Evolutionary conservation across 92 coral and sea anemone genomes (phyloP).

Genomic region (Paragorgia papillata): DNA sequence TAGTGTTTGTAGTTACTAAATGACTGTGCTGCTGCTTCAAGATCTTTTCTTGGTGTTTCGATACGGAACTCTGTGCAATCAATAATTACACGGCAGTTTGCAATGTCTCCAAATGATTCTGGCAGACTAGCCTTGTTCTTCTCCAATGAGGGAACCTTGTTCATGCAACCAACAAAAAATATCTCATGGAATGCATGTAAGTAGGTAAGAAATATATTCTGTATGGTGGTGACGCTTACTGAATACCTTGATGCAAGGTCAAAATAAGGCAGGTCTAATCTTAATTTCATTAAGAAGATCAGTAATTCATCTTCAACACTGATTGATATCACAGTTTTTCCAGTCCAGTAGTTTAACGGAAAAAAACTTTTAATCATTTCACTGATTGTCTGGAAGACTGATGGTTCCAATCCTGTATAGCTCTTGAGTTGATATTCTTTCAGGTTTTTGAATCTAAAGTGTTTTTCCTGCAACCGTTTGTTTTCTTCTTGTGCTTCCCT

Average conservation of each 20-base stretch:
- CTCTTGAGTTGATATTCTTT: conserved; percentile 2
- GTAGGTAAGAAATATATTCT: conserved; percentile 19
- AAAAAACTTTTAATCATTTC: conserved; percentile 19
- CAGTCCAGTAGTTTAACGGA: conserved; percentile 48
- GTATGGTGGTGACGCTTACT: conserved; percentile 58
- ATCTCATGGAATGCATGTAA: conserved; percentile 28
- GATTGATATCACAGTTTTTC: conserved; percentile 56
- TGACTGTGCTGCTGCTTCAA: conserved; percentile 44
- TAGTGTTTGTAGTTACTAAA: conserved; percentile 59
- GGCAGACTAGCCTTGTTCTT: conserved; percentile 62
- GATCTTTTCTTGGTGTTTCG: conserved; percentile 42
- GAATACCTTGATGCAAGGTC: conserved; percentile 60
- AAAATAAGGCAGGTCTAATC: conserved; percentile 53
- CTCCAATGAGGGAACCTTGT: conserved; percentile 57
- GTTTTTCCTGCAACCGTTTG: too few species aligned
- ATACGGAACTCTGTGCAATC: conserved; percentile 60
- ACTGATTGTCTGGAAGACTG: not conserved
- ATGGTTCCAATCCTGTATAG: conserved; percentile 8
- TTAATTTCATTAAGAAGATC: conserved; percentile 52
- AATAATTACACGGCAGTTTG: conserved; percentile 57
- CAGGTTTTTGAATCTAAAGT: conserved; percentile 26
- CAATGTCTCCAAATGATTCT: conserved; percentile 59
- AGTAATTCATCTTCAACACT: conserved; percentile 48
- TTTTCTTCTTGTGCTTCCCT: not conserved
- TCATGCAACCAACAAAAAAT: conserved; percentile 47